Evolutionary conservation across 2,797 vertebrate genomes (phyloP).

Genomic region (Champsocephalus gunnari): DNA sequence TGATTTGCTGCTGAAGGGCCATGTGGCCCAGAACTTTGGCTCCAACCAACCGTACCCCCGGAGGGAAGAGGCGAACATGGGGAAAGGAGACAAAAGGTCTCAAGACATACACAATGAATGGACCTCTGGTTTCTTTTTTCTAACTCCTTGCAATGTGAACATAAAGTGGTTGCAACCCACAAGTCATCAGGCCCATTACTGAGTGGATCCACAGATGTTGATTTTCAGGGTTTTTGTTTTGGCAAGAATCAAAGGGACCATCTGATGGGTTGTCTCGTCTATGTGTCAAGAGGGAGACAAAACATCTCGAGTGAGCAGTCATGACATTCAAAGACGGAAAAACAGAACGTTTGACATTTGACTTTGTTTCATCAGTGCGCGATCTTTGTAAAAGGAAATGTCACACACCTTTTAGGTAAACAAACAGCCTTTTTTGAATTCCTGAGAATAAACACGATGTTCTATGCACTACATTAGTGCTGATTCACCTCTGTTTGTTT

Average conservation of each 20-base stretch:
- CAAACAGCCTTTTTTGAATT: constrained; percentile 79
- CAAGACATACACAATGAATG: neutral
- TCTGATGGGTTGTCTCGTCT: constrained; percentile 16
- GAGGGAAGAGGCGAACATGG: constrained; percentile 32
- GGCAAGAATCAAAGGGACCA: constrained; percentile 36
- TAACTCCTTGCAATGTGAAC: constrained; percentile 53
- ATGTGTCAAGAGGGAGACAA: constrained; percentile 18
- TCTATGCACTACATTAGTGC: constrained; percentile 99
- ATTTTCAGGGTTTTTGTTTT: constrained; percentile 12
- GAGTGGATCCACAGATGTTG: constrained; percentile 15
- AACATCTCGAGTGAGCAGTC: constrained; percentile 30
- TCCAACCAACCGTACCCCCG: constrained; percentile 16
- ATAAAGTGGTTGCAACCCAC: constrained; percentile 34
- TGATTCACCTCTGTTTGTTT: constrained; percentile 80
- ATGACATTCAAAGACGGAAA: constrained; percentile 59
- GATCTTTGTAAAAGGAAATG: constrained; percentile 65
- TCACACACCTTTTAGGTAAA: constrained; percentile 65
- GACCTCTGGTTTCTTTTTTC: constrained; percentile 48
- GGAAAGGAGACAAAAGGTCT: constrained; percentile 21
- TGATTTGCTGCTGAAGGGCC: constrained; percentile 41
- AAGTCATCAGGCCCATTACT: constrained; percentile 20
- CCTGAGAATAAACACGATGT: constrained; percentile 80
- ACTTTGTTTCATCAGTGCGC: constrained; percentile 64
- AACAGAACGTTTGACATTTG: constrained; percentile 64
- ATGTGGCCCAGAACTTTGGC: constrained; percentile 10